Conservation (phyloP, 2,113 vertebrate species). For the Cyprinodon tularosa region DNA sequence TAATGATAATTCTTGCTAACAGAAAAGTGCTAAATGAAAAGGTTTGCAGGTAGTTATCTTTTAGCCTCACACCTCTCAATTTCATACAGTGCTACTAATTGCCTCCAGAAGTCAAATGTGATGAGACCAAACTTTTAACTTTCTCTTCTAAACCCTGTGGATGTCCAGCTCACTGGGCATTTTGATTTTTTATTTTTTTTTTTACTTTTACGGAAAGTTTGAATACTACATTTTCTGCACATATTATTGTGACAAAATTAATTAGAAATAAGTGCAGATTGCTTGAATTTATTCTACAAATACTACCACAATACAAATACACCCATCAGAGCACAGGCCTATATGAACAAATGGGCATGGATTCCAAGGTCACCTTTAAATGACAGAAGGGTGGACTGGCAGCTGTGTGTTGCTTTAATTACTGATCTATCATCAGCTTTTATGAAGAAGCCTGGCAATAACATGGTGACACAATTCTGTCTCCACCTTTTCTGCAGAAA, state of each 20-base stretch:
- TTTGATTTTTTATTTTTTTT: neutral
- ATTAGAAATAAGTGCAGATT: neutral
- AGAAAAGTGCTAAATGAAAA: too few species aligned
- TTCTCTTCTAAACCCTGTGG: neutral
- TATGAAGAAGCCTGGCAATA: slow-evolving; percentile 54
- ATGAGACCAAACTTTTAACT: too few species aligned
- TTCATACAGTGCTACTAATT: too few species aligned
- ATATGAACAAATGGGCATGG: slow-evolving; percentile 15
- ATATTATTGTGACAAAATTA: too few species aligned
- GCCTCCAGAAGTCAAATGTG: too few species aligned
- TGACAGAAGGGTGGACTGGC: slow-evolving; percentile 43
- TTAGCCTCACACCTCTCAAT: too few species aligned
- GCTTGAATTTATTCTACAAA: slow-evolving; percentile 3
- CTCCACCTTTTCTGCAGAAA: slow-evolving; percentile 32
- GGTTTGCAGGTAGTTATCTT: too few species aligned
- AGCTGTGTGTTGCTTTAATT: slow-evolving; percentile 54
- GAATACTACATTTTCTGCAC: neutral
- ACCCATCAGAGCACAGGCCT: slow-evolving; percentile 14
- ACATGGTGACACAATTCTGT: slow-evolving; percentile 48
- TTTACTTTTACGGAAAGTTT: too few species aligned
- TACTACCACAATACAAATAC: slow-evolving; percentile 33
- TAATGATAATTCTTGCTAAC: too few species aligned
- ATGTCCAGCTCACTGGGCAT: neutral
- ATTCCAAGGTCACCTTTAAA: slow-evolving; percentile 61
- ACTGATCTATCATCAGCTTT: slow-evolving; percentile 71